These are phyloP conservation scores for Luehdorfia chinensis DNA, from an alignment of 1,140 invertebrate species.

Conservation along the genomic window DNA sequence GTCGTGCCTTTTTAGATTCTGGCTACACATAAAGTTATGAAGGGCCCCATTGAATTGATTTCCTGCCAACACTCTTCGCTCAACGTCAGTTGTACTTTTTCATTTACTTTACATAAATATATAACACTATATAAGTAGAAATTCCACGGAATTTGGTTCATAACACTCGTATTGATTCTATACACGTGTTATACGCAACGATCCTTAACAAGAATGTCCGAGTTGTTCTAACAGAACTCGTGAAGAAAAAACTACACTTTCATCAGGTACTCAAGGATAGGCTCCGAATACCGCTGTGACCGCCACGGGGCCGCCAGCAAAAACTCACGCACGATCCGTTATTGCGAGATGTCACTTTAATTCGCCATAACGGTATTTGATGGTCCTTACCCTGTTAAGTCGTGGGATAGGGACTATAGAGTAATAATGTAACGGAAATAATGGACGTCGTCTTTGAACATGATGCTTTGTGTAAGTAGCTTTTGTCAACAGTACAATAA, in stretches of 20 bases:
- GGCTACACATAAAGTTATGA: too few relatives aligned
- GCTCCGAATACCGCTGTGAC: slow-evolving; percentile 19
- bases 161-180: slow-evolving; percentile 12
- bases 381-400: slow-evolving; percentile 22
- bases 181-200: slow-evolving; percentile 6
- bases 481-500: slow-evolving; percentile 10
- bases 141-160: too few relatives aligned
- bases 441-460: slow-evolving; percentile 6
- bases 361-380: slow-evolving; percentile 58
- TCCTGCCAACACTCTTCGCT: too few relatives aligned
- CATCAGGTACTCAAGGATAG: slow-evolving; percentile 21
- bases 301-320: slow-evolving; percentile 11
- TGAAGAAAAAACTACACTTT: slow-evolving; percentile 12
- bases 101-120: too few relatives aligned
- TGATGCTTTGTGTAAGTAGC: slow-evolving; percentile 3
- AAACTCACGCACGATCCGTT: slow-evolving; percentile 40
- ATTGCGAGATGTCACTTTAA: slow-evolving; percentile 50
- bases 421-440: slow-evolving; percentile 16
- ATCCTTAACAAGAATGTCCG: slow-evolving; percentile 14
- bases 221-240: slow-evolving; percentile 10
- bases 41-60: too few relatives aligned
- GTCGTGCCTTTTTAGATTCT: too few relatives aligned
- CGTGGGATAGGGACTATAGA: slow-evolving; percentile 16
- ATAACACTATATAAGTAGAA: too few relatives aligned
- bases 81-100: too few relatives aligned